Percentiles rank a stretch among this genome's conserved stretches.
These are phyloP conservation scores for Picathartes gymnocephalus DNA, from an alignment of 2,113 vertebrate species.

Conservation along the genomic window DNA sequence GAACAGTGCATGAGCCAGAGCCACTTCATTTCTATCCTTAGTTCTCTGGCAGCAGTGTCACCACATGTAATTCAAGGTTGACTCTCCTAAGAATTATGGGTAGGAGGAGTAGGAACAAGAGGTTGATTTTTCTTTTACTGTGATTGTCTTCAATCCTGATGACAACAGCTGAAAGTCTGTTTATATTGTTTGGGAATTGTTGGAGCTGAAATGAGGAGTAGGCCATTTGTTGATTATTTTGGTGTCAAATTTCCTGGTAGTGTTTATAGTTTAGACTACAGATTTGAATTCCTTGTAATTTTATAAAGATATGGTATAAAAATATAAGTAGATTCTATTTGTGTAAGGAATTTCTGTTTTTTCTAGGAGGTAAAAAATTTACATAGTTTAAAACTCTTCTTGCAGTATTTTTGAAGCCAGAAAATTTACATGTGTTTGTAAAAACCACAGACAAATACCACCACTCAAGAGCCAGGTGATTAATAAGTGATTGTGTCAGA, in stretches of 20 bases:
- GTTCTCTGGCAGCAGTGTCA: neutral
- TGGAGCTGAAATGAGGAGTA: slow-evolving; percentile 33
- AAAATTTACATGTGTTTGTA: neutral
- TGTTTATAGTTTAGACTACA: neutral
- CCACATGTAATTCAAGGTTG: neutral
- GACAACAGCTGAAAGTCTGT: neutral
- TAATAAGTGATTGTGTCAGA: neutral
- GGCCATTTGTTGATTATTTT: neutral
- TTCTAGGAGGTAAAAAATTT: neutral
- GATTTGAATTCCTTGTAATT: neutral
- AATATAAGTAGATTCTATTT: neutral
- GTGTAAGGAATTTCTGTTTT: neutral
- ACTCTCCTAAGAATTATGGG: neutral
- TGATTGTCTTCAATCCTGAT: slow-evolving; percentile 20
- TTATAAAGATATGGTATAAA: neutral
- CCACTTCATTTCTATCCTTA: neutral
- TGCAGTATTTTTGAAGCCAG: neutral
- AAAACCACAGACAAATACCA: neutral
- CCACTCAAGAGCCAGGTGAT: neutral
- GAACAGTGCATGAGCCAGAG: neutral
- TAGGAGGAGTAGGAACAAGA: neutral
- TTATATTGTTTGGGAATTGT: neutral
- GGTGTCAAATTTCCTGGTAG: neutral
- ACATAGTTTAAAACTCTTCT: neutral
- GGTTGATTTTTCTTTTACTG: neutral